These are phyloP conservation scores for Drosophila neocordata DNA, from an alignment of 1,140 invertebrate genomes.

Conservation along the genomic window DNA sequence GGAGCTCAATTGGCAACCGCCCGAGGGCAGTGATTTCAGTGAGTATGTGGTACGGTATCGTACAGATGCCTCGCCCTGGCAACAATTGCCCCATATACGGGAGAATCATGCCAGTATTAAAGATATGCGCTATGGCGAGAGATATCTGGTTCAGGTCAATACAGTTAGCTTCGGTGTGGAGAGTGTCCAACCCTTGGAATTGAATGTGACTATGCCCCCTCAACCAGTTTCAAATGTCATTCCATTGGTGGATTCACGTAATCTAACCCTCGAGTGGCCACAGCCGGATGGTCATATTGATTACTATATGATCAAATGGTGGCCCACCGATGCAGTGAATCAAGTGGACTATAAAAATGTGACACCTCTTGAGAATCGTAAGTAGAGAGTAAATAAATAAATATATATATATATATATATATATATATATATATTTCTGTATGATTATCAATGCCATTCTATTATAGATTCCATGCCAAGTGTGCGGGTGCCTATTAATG, in stretches of 20 bases:
- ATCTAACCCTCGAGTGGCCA: conserved; percentile 94
- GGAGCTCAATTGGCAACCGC: conserved; percentile 90
- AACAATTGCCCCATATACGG: conserved; percentile 86
- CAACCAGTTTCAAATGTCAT: conserved; percentile 92
- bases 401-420: not conserved
- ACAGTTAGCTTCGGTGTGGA: conserved; percentile 92
- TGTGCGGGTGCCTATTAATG: conserved; percentile 87
- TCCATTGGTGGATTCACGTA: conserved; percentile 92
- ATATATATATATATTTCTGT: not conserved
- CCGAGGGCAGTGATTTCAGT: conserved; percentile 89
- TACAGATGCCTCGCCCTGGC: conserved; percentile 88
- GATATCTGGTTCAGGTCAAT: conserved; percentile 93
- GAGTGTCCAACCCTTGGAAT: conserved; percentile 88
- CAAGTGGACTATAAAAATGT: conserved; percentile 84
- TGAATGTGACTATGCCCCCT: conserved; percentile 92
- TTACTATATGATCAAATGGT: conserved; percentile 91
- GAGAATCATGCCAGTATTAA: conserved; percentile 89
- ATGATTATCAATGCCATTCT: not conserved
- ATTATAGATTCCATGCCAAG: conserved; percentile 40
- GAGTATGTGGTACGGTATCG: conserved; percentile 92
- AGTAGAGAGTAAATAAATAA: conserved; percentile 14
- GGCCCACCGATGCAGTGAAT: conserved; percentile 84
- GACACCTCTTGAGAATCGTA: conserved; percentile 75
- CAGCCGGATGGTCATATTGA: conserved; percentile 92
- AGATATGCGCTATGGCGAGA: conserved; percentile 94